Evolutionary conservation across 2,797 vertebrate species (phyloP).

Genomic region (Apogon hyalosoma): DNA sequence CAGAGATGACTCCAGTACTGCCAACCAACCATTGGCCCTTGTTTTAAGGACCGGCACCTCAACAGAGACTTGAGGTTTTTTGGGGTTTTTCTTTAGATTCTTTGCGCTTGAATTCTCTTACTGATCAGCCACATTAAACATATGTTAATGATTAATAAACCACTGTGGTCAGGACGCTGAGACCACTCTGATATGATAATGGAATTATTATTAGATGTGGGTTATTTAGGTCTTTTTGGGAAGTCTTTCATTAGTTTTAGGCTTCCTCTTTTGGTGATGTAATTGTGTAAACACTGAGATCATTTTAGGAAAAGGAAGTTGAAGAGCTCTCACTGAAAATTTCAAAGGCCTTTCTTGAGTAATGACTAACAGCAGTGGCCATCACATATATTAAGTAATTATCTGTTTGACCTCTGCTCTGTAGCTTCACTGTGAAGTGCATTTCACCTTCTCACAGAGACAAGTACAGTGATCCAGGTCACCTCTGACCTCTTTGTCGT

Average conservation of each 20-base stretch:
- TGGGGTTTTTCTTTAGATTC: slow-evolving; percentile 48
- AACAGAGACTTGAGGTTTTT: slow-evolving; percentile 59
- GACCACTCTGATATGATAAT: slow-evolving; percentile 65
- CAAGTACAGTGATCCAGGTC: slow-evolving; percentile 30
- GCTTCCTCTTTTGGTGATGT: slow-evolving; percentile 52
- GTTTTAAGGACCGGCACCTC: slow-evolving; percentile 51
- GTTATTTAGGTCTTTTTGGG: slow-evolving; percentile 49
- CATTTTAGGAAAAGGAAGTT: slow-evolving; percentile 14
- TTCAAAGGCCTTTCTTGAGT: slow-evolving; percentile 24
- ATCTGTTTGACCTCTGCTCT: slow-evolving; percentile 21
- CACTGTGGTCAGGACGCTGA: slow-evolving; percentile 48
- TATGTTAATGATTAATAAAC: slow-evolving; percentile 69
- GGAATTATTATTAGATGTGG: slow-evolving; percentile 63
- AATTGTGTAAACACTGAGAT: slow-evolving; percentile 46
- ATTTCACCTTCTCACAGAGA: slow-evolving; percentile 20
- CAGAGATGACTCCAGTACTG: slow-evolving; percentile 36
- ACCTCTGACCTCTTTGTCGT: slow-evolving; percentile 6
- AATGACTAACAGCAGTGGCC: not conserved
- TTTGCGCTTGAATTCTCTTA: slow-evolving; percentile 25
- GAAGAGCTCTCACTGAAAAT: slow-evolving; percentile 15
- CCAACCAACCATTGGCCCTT: slow-evolving; percentile 39
- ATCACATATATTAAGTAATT: slow-evolving; percentile 17
- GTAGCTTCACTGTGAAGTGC: slow-evolving; percentile 22
- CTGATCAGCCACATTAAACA: slow-evolving; percentile 49
- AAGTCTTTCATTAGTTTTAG: slow-evolving; percentile 61